Percentiles rank a stretch among this genome's conserved stretches.
phyloP scores from a whole-genome alignment of 2,797 vertebrate species.

The Ctenosaura bakeri region DNA sequence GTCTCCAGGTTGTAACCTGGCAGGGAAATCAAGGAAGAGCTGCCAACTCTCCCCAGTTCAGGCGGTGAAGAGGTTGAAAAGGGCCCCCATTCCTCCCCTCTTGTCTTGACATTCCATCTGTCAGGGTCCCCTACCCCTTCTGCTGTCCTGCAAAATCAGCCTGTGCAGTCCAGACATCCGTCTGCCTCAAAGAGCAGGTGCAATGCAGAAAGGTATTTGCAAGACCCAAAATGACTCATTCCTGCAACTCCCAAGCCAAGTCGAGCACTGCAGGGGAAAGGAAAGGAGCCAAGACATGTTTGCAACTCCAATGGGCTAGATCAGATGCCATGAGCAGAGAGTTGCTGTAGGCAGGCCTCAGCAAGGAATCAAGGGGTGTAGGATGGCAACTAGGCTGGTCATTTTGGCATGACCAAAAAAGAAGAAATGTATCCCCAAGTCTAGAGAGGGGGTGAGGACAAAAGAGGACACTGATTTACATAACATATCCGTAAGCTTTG shows the following conservation, averaged over 20 bases:
- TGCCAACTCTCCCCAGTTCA: background rate
- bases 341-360: background rate
- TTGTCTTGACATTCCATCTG: no score
- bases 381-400: background rate
- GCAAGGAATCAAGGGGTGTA: background rate
- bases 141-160: background rate
- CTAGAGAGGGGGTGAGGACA: background rate
- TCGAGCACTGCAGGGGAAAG: background rate
- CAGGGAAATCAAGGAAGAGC: background rate
- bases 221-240: background rate
- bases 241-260: background rate
- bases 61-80: background rate
- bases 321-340: background rate
- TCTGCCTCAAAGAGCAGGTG: constrained; percentile 21
- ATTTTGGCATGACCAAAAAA: background rate
- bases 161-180: background rate
- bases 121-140: background rate
- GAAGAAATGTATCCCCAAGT: background rate
- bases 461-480: background rate
- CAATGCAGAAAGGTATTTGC: background rate
- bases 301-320: background rate
- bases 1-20: background rate
- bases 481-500: background rate
- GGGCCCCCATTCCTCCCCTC: background rate
- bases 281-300: background rate